Evolutionary conservation across 1,140 invertebrate species (phyloP).

Genomic region (Calliphora vicina): DNA sequence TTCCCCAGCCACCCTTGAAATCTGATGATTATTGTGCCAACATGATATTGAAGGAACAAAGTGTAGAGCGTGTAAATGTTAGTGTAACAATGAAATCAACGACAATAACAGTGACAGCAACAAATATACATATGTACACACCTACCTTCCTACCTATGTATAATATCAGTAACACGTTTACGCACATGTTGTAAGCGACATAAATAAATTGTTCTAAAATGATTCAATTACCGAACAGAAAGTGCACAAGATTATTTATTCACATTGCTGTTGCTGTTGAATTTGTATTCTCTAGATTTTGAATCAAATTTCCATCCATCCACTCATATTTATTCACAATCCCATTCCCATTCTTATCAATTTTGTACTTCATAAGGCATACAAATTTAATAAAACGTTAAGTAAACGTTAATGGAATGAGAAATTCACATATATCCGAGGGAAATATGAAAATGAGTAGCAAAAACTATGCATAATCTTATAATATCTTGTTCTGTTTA

Average conservation of each 20-base stretch:
- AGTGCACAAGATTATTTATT: not conserved
- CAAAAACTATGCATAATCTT: too few relatives aligned
- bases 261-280: not conserved
- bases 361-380: not conserved
- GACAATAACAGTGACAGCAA: not conserved
- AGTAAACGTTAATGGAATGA: not conserved
- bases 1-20: not conserved
- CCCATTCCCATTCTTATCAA: not conserved
- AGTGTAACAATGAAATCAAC: not conserved
- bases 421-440: too few relatives aligned
- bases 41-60: not conserved
- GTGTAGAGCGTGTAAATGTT: too few relatives aligned
- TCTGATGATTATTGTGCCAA: slow-evolving; percentile 1
- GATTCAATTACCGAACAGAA: slow-evolving; percentile 28
- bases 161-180: slow-evolving; percentile 3
- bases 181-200: slow-evolving; percentile 29
- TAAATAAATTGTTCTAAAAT: slow-evolving; percentile 31
- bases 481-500: too few relatives aligned
- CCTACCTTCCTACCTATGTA: not conserved
- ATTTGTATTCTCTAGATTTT: not conserved
- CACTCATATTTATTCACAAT: not conserved
- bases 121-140: not conserved
- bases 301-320: not conserved
- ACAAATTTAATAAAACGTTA: slow-evolving; percentile 15
- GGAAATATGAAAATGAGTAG: too few relatives aligned